Evolutionary conservation across 2,888 invertebrate genomes (phyloP).

Genomic region (Bombylius major): DNA sequence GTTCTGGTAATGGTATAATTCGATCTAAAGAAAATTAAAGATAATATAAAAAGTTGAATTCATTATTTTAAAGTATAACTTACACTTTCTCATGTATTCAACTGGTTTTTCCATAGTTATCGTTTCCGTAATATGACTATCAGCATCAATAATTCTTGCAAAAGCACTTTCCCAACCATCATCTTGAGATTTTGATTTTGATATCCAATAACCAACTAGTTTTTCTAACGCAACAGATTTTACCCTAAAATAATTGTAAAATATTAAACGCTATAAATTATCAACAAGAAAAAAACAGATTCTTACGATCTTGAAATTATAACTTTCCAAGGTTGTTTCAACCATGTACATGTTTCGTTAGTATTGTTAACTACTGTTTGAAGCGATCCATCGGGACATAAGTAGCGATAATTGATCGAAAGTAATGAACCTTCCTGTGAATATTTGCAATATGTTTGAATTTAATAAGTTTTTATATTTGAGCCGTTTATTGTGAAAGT

Average conservation of each 20-base stretch:
- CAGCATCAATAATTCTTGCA: conserved; percentile 17
- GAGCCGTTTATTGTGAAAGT: too few relatives aligned
- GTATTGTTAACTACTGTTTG: conserved; percentile 15
- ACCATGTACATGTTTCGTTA: conserved; percentile 44
- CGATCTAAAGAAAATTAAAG: conserved; percentile 13
- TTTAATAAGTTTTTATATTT: too few relatives aligned
- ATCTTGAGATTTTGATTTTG: conserved; percentile 1
- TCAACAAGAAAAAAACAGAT: background rate
- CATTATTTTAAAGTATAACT: background rate
- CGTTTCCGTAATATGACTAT: conserved; percentile 3
- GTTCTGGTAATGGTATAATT: conserved; percentile 14
- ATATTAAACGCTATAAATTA: background rate
- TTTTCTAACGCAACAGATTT: conserved; percentile 13
- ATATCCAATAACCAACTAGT: conserved; percentile 20
- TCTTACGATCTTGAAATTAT: conserved; percentile 31
- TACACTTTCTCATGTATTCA: conserved; percentile 12
- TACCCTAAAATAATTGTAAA: conserved; percentile 13
- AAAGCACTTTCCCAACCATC: conserved; percentile 15
- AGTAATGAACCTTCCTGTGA: conserved; percentile 8
- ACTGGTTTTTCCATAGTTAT: conserved; percentile 10
- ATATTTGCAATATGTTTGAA: background rate
- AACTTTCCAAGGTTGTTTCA: conserved; percentile 48
- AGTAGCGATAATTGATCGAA: conserved; percentile 19
- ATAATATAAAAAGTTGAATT: background rate
- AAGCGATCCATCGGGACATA: conserved; percentile 28